These are phyloP conservation scores for Lasioglossum figueresi DNA, from an alignment of 2,888 invertebrate genomes.

Conservation along the genomic window DNA sequence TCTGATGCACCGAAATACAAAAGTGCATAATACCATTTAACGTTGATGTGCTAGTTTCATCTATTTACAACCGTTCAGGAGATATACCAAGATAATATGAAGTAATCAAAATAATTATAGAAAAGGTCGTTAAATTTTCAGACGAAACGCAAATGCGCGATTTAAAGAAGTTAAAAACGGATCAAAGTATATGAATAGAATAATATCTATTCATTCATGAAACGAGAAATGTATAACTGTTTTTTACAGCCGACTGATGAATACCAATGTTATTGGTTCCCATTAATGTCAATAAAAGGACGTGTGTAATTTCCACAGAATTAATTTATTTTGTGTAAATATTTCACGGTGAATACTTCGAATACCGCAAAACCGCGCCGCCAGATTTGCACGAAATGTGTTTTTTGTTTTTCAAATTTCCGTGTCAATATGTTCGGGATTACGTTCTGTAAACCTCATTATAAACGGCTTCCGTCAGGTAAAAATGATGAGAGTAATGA, in stretches of 20 bases:
- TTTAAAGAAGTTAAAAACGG: not conserved
- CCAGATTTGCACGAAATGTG: not conserved
- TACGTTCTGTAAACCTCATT: not conserved
- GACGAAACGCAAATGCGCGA: not conserved
- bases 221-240: not conserved
- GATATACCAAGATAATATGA: too few relatives aligned
- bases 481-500: not conserved
- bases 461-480: not conserved
- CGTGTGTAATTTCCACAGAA: not conserved
- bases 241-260: not conserved
- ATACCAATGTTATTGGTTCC: not conserved
- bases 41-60: too few relatives aligned
- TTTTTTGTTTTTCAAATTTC: not conserved
- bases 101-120: too few relatives aligned
- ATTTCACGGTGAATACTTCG: slow-evolving; percentile 22
- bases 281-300: not conserved
- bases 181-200: not conserved
- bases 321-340: slow-evolving; percentile 17
- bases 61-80: too few relatives aligned
- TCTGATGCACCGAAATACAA: too few relatives aligned
- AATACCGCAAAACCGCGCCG: slow-evolving; percentile 16
- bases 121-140: not conserved
- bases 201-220: not conserved
- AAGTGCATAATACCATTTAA: too few relatives aligned
- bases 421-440: not conserved